These are phyloP conservation scores for Etheostoma perlongum DNA, from an alignment of 2,797 vertebrate genomes.

Conservation along the genomic window DNA sequence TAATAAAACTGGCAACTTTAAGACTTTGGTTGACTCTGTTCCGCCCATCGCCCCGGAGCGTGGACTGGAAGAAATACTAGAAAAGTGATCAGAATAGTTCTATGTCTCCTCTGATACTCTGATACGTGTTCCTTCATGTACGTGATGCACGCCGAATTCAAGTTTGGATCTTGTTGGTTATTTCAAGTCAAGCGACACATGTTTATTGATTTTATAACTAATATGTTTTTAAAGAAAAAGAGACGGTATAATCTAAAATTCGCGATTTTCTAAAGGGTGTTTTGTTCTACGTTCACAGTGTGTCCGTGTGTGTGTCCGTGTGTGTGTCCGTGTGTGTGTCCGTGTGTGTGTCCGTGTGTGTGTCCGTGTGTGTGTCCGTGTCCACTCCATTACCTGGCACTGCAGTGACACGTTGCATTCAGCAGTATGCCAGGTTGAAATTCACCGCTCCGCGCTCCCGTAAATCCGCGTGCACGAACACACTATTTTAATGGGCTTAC, in stretches of 20 bases:
- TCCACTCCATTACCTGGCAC: neutral
- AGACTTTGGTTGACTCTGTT: neutral
- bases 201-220: no score
- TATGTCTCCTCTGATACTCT: neutral
- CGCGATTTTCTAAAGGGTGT: no score
- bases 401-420: slow-evolving; percentile 82
- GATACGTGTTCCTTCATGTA: rapidly evolving
- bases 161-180: neutral
- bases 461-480: neutral
- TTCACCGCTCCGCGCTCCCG: neutral
- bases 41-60: rapidly evolving
- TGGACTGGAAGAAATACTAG: rapidly evolving
- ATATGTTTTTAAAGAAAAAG: no score
- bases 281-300: no score
- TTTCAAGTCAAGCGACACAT: no score
- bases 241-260: no score
- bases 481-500: neutral
- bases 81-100: neutral
- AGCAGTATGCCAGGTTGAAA: slow-evolving; percentile 10
- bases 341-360: slow-evolving; percentile 27
- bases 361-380: slow-evolving; percentile 11
- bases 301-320: no score
- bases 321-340: neutral
- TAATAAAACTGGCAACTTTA: neutral
- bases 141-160: neutral